Conservation (phyloP, 2,113 vertebrate genomes). For the Oophaga pumilio region DNA sequence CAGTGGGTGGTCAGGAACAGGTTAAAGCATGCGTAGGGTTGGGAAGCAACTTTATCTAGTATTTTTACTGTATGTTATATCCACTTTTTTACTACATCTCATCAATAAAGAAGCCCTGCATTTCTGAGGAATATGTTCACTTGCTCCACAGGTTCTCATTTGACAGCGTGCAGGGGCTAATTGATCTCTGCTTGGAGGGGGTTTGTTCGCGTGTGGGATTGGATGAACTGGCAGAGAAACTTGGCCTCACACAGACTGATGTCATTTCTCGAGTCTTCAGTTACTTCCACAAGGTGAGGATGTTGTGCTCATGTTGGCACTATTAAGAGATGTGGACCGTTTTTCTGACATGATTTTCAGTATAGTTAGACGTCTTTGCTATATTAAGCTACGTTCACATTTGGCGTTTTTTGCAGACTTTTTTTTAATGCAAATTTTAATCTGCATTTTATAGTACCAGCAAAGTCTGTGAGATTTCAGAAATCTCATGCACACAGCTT, state of each 20-base stretch:
- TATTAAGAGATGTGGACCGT: neutral
- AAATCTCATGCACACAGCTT: too few relatives aligned
- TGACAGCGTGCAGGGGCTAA: constrained; percentile 51
- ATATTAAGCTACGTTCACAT: neutral
- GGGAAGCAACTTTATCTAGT: too few relatives aligned
- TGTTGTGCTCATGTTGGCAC: neutral
- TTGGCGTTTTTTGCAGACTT: too few relatives aligned
- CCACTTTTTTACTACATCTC: too few relatives aligned
- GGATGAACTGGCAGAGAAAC: constrained; percentile 66
- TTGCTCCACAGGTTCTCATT: constrained; percentile 43
- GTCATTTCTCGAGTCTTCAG: constrained; percentile 63
- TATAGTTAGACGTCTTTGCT: neutral
- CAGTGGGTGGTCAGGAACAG: too few relatives aligned
- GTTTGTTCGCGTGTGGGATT: constrained; percentile 56
- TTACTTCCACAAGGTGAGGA: constrained; percentile 70
- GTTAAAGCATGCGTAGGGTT: too few relatives aligned
- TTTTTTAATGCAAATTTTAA: too few relatives aligned
- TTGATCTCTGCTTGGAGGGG: constrained; percentile 54
- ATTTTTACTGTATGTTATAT: too few relatives aligned
- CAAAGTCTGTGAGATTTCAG: too few relatives aligned
- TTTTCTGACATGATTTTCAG: neutral
- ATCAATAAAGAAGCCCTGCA: neutral
- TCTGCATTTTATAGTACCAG: too few relatives aligned
- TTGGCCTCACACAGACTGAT: constrained; percentile 65
- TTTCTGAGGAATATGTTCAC: constrained; percentile 45